Base-by-base conservation (phyloP, 2,113 vertebrate genomes). In the Pseudorectes ferrugineus region DNA sequence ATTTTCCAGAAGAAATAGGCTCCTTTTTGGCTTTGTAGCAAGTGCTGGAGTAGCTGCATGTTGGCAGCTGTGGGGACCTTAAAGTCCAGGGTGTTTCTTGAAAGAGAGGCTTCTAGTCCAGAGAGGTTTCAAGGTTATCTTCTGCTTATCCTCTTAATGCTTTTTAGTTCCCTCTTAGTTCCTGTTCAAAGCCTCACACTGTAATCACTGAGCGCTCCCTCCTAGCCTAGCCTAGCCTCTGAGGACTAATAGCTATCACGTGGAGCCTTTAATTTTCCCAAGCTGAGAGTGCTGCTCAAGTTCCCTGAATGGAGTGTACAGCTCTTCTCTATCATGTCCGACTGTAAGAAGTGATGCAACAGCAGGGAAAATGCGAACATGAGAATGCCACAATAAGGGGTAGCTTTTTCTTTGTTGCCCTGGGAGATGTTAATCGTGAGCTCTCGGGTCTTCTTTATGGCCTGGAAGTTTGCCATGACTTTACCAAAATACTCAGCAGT, bases 401-500 rank as follows among this genome's bases (percentile, higher is more conserved):
- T 49, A 75, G 18, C 11, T 92, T 76, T 74, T 85, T 79, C 66
- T 51, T 62, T 83, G n/a, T 43, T 95, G 71, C 11, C 22, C 11
- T 79, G 43, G 51, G 59, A 54, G 43, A 88, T 58, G 38, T 25
- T 91, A 88, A 66, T 79, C 77, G 46, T 71, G 66, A 89, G 54
- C 62, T 87, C 54, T 48, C 3, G 0, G 7, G 54, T 63, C 21
- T 73, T 66, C 48, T 70, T 82, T 80, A 25, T 54, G 54, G 49
- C 18, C 46, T 94, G 57, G 65, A 93, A 65, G 7, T 52, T 71
- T 85, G 54, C 49, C 51, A 36, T 87, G 76, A 76, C 33, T 90
- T 95, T 77, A 73, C 74, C 54, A 89, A 92, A 93, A 87, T 48
- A 58, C 21, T 85, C 74, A 83, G 62, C 61, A 93, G n/a, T 82